These are phyloP conservation scores for Salarias fasciatus DNA, from an alignment of 2,797 vertebrate genomes.

Conservation along the genomic window DNA sequence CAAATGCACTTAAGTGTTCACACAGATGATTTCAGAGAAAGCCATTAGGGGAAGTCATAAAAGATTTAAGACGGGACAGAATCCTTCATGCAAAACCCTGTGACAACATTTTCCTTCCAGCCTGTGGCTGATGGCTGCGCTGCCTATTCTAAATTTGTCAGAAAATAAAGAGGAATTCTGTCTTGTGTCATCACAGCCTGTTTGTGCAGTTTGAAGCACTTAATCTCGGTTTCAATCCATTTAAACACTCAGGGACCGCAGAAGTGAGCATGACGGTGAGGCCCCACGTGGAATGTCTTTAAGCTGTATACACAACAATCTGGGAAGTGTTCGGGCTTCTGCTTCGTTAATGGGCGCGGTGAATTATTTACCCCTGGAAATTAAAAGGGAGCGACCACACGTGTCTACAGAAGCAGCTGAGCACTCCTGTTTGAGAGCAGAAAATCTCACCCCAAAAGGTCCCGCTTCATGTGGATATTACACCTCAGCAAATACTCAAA, in stretches of 20 bases:
- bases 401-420: neutral
- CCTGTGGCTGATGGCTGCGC: slow-evolving; percentile 25
- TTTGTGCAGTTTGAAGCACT: slow-evolving; percentile 58
- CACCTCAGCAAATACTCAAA: slow-evolving; percentile 4
- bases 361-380: slow-evolving; percentile 26
- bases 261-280: slow-evolving; percentile 22
- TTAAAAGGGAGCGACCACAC: neutral
- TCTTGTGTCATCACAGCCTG: slow-evolving; percentile 28
- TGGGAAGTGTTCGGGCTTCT: slow-evolving; percentile 27
- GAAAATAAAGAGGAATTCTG: slow-evolving; percentile 36
- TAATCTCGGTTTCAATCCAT: slow-evolving; percentile 57
- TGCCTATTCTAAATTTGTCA: slow-evolving; percentile 37
- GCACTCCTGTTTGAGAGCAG: neutral
- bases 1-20: neutral
- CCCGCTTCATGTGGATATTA: slow-evolving; percentile 4
- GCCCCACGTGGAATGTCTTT: slow-evolving; percentile 16
- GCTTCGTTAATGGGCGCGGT: slow-evolving; percentile 30
- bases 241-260: slow-evolving; percentile 41
- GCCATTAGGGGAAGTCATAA: slow-evolving; percentile 16
- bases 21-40: neutral
- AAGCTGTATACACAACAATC: slow-evolving; percentile 39
- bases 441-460: slow-evolving; percentile 11
- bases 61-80: slow-evolving; percentile 23
- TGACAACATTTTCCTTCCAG: slow-evolving; percentile 20
- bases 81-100: slow-evolving; percentile 17